Evolutionary conservation across 2,797 vertebrate species (phyloP).

Genomic region (Distichodus sexfasciatus): DNA sequence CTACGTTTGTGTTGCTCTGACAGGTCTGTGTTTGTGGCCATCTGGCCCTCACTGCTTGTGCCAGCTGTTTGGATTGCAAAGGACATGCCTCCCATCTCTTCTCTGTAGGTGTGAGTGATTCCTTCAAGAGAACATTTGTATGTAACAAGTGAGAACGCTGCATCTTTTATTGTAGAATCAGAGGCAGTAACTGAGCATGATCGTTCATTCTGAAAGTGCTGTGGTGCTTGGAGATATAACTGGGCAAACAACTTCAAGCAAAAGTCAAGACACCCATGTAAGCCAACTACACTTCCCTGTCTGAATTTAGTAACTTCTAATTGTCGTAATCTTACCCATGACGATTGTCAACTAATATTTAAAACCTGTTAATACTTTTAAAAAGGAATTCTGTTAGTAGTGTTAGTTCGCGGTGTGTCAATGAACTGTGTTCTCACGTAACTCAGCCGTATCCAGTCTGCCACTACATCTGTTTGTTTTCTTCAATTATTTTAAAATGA

Average conservation of each 20-base stretch:
- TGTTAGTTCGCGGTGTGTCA: too few species aligned
- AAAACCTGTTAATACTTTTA: too few species aligned
- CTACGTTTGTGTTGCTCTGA: conserved; percentile 39
- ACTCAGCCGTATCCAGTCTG: too few species aligned
- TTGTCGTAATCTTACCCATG: too few species aligned
- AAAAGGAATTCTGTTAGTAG: too few species aligned
- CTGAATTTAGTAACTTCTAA: too few species aligned
- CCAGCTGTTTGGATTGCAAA: conserved; percentile 67
- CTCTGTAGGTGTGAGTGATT: conserved; percentile 66
- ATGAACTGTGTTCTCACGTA: too few species aligned
- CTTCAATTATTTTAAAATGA: too few species aligned
- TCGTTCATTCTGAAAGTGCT: conserved; percentile 6
- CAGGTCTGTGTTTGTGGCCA: conserved; percentile 52
- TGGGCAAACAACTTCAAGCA: conserved; percentile 19
- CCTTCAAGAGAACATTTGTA: conserved; percentile 45
- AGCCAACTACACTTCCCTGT: conserved; percentile 21
- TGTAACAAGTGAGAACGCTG: conserved; percentile 39
- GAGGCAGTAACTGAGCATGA: background rate
- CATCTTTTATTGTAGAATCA: background rate
- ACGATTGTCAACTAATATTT: too few species aligned
- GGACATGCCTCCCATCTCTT: conserved; percentile 51
- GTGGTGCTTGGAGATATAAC: background rate
- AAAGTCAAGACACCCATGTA: conserved; percentile 3
- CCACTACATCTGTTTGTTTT: too few species aligned
- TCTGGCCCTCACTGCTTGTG: conserved; percentile 68